Evolutionary conservation across 1,140 invertebrate genomes (phyloP), one percentile per base, ranked within the genome.

Genomic region (Drosophila miranda): DNA sequence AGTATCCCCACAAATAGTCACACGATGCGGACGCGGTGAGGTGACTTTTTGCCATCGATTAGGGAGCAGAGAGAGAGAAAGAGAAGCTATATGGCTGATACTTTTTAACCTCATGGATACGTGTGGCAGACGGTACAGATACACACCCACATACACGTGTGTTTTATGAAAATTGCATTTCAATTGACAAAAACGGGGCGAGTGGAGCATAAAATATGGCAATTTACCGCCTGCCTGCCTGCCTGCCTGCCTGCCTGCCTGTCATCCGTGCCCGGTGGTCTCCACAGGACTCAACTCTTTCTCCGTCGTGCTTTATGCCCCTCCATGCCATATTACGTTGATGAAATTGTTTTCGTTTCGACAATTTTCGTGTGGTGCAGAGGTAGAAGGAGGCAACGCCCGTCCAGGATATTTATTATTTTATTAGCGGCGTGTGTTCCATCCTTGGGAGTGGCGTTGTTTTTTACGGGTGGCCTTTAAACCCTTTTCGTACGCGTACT

Each of bases 131-230:
- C 28, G 21, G 26, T 9, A 26, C 54, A 67, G 42, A 46, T 23
- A 5, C 19, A 16, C 23, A 54, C 11, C 46, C 60, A 49, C 2
- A 11, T 34, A 48, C 64, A 87, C 82, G 83, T 82, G 78, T 69
- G 82, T 78, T 86, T 86, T 87, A 86, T 87, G 83, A 82, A 86
- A 86, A 86, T 86, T 86, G 82, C 82, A 77, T 88, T 87, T 82
- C 78, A 82, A 88, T 86, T 88, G 82, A 75, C 83, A 86, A 75
- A 66, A 58, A 75, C 49, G 57, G 44, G 73, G 51, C 54, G 64
- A 58, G 54, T 59, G 52, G 58, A 58, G 72, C 82, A 86, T 86
- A 86, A 86, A 87, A 86, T 86, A 86, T 86, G 77, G 74, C 81
- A 87, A 87, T 86, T 84, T 76, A 71, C 55, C 46, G 57, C 16